Percentiles rank a stretch among this genome's conserved stretches.
Evolutionary conservation across 2,797 vertebrate species (phyloP).

Genomic region (Mallotus villosus): DNA sequence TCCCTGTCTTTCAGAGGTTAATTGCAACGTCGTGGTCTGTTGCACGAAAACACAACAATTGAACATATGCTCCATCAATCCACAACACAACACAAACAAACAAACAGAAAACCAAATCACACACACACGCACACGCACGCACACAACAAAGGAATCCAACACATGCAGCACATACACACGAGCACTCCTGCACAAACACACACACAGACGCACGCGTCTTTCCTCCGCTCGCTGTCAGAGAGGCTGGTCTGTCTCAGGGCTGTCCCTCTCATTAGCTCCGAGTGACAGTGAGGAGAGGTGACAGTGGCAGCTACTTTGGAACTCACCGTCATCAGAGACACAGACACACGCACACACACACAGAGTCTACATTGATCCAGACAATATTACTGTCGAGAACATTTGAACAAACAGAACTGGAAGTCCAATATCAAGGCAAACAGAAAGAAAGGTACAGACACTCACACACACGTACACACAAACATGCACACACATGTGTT

Average conservation of each 20-base stretch:
- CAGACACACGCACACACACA: slow-evolving; percentile 23
- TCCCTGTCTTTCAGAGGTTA: slow-evolving; percentile 50
- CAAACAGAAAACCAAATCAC: slow-evolving; percentile 42
- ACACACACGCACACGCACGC: background rate
- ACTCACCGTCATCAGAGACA: background rate
- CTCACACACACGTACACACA: background rate
- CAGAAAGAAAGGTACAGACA: slow-evolving; percentile 12
- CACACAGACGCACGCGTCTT: slow-evolving; percentile 3
- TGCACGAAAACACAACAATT: slow-evolving; percentile 55
- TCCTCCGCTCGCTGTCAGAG: too few species aligned
- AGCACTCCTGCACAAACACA: slow-evolving; percentile 1
- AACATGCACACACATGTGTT: background rate
- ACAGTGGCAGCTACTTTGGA: too few species aligned
- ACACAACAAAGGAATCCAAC: background rate
- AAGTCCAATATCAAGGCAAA: background rate
- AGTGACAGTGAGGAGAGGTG: too few species aligned
- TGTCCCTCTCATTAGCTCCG: too few species aligned
- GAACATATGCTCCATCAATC: slow-evolving; percentile 53
- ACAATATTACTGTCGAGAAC: background rate
- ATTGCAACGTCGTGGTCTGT: slow-evolving; percentile 59
- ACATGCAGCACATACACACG: slow-evolving; percentile 37
- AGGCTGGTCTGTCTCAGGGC: too few species aligned
- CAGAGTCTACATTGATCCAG: background rate
- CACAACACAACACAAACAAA: background rate
- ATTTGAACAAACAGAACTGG: background rate